Evolutionary conservation across 2,797 vertebrate species (phyloP).

Genomic region (Astyanax mexicanus): DNA sequence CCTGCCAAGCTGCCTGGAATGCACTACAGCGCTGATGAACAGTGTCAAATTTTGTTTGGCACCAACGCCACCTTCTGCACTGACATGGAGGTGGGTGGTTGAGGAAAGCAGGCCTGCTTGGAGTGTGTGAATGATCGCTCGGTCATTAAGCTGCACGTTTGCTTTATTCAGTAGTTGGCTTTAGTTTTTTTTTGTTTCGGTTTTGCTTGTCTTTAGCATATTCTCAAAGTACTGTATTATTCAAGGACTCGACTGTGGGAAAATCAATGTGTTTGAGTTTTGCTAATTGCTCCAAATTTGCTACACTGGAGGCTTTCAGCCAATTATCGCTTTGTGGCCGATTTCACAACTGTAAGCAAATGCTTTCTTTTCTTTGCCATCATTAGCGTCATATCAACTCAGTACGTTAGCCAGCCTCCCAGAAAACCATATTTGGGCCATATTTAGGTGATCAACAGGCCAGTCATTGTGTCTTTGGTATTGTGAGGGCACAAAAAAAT

Average conservation of each 20-base stretch:
- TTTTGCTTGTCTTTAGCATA: background rate
- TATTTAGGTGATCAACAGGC: too few relatives aligned
- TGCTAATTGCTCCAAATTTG: conserved; percentile 8
- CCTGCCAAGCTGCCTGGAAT: conserved; percentile 95
- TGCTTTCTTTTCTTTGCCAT: conserved; percentile 20
- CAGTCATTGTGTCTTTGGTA: too few relatives aligned
- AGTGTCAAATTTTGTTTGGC: conserved; percentile 97
- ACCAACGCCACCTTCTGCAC: conserved; percentile 95
- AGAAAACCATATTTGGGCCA: too few relatives aligned
- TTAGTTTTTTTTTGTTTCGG: conserved; percentile 13
- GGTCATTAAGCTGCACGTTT: conserved; percentile 7
- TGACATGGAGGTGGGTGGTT: conserved; percentile 94
- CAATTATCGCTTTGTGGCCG: conserved; percentile 23
- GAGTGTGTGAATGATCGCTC: conserved; percentile 1
- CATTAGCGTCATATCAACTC: background rate
- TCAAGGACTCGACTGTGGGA: conserved; percentile 24
- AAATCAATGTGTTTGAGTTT: conserved; percentile 15
- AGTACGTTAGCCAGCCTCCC: conserved; percentile 15
- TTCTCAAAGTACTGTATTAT: background rate
- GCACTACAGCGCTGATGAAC: conserved; percentile 95
- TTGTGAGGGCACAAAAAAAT: too few relatives aligned
- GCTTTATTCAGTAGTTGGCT: conserved; percentile 24
- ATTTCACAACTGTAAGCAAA: conserved; percentile 36
- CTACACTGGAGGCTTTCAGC: background rate
- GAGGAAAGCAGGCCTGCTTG: too few relatives aligned